Base-by-base conservation (phyloP, 1,140 invertebrate genomes). In the Drosophila chauvacae region DNA sequence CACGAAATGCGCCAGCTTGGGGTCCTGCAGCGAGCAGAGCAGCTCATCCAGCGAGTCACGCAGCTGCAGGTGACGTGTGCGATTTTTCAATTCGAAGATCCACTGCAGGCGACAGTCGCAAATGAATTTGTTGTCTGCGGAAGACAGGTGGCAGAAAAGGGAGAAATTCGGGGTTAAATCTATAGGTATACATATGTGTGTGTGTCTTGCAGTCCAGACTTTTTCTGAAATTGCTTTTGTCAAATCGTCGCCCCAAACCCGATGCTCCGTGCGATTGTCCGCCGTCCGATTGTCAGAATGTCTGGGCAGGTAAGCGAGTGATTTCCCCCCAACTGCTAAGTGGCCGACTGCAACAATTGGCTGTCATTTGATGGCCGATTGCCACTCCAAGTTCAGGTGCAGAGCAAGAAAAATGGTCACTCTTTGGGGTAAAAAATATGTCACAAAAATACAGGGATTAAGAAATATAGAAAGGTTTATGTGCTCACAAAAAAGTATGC, bases 71-170 rank as follows among this genome's bases (percentile, higher is more conserved):
- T 95, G 96, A 90, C 95, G 95, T 65, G 96, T 96, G 69, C 96
- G 95, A 91, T 96, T 96, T 71, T 94, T 94, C 62, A 97, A 92
- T 41, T 93, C 93, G 92, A 96, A 95, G 92, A 96, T 95, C 96
- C 96, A 97, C 58, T 95, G 94, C 64, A 97, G 93, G 69, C 96
- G 95, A 91, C 96, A 96, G 93, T 97, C 96, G 93, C 96, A 97
- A 68, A 95, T 94, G 93, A 97, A 95, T 91, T 95, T 95, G 93
- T 96, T 97, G 84, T 95, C 96, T 97, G 94, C 63, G 93, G 94
- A 77, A 44, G 53, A 50, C 23, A 61, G 28, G 69, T 47, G 66
- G 44, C 59, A 61, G 57, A 50, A 50, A 63, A n/a, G 26, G 18
- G 37, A 37, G 41, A 39, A 23, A 30, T 14, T n/a, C 28, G 42